Percentiles rank a stretch among this genome's conserved stretches.
Conservation (phyloP, 1,140 invertebrate species). For the Drosophila malerkotliana region DNA sequence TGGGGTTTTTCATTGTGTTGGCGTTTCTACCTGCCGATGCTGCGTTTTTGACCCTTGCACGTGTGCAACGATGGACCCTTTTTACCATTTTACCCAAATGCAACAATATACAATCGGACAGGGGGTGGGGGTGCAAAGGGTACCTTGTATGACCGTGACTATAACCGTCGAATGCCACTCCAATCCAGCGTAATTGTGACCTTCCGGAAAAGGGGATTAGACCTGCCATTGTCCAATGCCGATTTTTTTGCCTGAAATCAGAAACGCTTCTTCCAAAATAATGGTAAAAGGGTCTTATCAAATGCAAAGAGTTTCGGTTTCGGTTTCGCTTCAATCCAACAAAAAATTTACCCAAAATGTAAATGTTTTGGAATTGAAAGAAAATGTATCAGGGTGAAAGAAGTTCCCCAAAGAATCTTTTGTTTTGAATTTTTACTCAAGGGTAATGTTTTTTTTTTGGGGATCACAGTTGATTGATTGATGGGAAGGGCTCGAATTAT, state of each 20-base stretch:
- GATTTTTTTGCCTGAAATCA: constrained; percentile 42
- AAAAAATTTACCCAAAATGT: constrained; percentile 39
- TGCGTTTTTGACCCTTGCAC: constrained; percentile 66
- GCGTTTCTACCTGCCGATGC: constrained; percentile 57
- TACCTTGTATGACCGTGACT: constrained; percentile 32
- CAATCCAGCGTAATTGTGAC: constrained; percentile 70
- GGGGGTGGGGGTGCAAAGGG: constrained; percentile 33
- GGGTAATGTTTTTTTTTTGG: constrained; percentile 18
- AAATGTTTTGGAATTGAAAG: constrained; percentile 33
- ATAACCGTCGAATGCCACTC: constrained; percentile 44
- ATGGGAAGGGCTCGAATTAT: constrained; percentile 32
- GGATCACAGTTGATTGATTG: constrained; percentile 34
- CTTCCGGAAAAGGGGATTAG: constrained; percentile 76
- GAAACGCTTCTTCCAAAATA: constrained; percentile 25
- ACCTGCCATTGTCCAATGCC: constrained; percentile 35
- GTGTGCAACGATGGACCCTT: constrained; percentile 59
- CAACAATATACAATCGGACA: constrained; percentile 57
- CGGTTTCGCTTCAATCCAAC: constrained; percentile 18
- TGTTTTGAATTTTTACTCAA: constrained; percentile 31
- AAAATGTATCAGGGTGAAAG: constrained; percentile 2
- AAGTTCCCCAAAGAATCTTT: constrained; percentile 17
- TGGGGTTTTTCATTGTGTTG: constrained; percentile 41
- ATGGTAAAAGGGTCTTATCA: constrained; percentile 35
- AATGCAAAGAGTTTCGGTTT: constrained; percentile 29
- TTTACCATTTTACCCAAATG: constrained; percentile 45